A percentile compares a stretch with the other conserved stretches of the same genome.
These are phyloP conservation scores for Drosophila ustulata DNA, from an alignment of 2,888 invertebrate genomes.

Conservation along the genomic window DNA sequence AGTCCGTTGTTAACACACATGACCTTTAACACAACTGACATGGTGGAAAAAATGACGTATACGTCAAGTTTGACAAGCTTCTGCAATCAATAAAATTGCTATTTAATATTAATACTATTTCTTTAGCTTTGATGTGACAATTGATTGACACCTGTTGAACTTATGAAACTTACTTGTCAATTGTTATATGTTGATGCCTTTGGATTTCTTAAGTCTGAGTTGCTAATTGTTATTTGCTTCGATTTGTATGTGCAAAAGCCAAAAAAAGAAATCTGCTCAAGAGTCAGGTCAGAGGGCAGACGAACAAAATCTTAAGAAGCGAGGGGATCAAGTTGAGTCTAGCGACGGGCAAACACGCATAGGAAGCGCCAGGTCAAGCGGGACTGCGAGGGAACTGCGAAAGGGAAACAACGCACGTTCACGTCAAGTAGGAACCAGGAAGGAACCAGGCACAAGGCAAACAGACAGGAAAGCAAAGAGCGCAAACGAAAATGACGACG, in stretches of 20 bases:
- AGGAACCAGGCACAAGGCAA: conserved; percentile 66
- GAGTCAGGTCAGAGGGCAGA: conserved; percentile 1
- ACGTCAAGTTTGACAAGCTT: conserved; percentile 45
- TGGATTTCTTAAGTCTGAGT: conserved; percentile 29
- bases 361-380: conserved; percentile 39
- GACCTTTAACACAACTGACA: neutral
- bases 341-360: conserved; percentile 41
- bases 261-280: conserved; percentile 13
- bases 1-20: neutral
- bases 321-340: conserved; percentile 30
- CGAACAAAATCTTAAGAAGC: neutral
- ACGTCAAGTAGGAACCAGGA: conserved; percentile 77
- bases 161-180: conserved; percentile 26
- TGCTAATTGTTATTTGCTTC: conserved; percentile 35
- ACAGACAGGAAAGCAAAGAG: conserved; percentile 71
- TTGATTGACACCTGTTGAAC: conserved; percentile 44
- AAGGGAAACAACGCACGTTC: conserved; percentile 76
- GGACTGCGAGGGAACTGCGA: neutral
- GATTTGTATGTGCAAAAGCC: conserved; percentile 16
- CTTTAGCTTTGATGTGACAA: conserved; percentile 1
- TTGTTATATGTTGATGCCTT: conserved; percentile 23
- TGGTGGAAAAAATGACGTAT: conserved; percentile 17
- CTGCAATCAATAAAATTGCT: conserved; percentile 54
- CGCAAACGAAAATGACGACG: conserved; percentile 19
- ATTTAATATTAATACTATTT: conserved; percentile 3